Conservation (phyloP, 2,797 vertebrate species). For the Lutjanus campechanus region DNA sequence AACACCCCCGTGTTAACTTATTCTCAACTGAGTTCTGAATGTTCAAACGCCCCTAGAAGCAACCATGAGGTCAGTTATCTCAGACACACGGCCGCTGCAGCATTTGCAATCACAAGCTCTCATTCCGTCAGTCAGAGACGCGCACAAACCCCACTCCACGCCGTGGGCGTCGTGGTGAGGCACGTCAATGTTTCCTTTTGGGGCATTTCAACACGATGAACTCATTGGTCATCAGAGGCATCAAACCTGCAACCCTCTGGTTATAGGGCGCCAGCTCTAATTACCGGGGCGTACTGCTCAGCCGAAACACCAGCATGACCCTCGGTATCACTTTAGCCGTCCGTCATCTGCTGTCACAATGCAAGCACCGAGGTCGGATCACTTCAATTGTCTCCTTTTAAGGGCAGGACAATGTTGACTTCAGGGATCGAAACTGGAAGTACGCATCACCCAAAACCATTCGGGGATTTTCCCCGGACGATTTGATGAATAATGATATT, state of each 20-base stretch:
- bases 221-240: conserved; percentile 31
- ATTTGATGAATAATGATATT: conserved; percentile 55
- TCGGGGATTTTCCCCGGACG: neutral
- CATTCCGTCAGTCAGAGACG: neutral
- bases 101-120: neutral
- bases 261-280: conserved; percentile 39
- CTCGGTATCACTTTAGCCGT: conserved; percentile 26
- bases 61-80: neutral
- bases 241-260: conserved; percentile 45
- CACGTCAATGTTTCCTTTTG: conserved; percentile 22
- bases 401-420: conserved; percentile 43
- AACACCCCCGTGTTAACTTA: neutral
- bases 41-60: neutral
- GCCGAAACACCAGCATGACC: conserved; percentile 34
- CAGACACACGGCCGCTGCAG: neutral
- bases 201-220: conserved; percentile 36
- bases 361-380: conserved; percentile 20
- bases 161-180: neutral
- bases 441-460: conserved; percentile 10
- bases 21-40: neutral
- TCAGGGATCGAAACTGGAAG: conserved; percentile 40
- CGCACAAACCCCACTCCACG: conserved; percentile 6
- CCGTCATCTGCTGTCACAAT: conserved; percentile 43
- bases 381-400: conserved; percentile 23
- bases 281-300: conserved; percentile 26